Evolutionary conservation across 2,888 invertebrate genomes (phyloP).

Genomic region (Lymantria monacha): DNA sequence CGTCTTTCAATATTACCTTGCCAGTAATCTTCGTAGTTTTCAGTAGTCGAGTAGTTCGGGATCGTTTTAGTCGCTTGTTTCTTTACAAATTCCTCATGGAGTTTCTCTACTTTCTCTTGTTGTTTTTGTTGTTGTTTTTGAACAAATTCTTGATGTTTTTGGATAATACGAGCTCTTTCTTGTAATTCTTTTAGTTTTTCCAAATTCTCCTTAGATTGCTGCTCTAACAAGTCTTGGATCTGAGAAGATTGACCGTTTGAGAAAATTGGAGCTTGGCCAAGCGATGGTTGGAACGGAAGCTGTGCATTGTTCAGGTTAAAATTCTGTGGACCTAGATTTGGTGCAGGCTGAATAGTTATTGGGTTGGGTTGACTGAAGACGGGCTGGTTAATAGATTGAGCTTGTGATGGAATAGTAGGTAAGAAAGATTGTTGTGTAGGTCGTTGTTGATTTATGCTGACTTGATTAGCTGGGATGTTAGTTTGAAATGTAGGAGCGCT

Average conservation of each 20-base stretch:
- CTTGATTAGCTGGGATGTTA: conserved; percentile 40
- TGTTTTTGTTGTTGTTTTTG: conserved; percentile 91
- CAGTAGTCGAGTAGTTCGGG: conserved; percentile 77
- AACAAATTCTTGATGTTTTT: conserved; percentile 89
- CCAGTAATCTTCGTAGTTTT: conserved; percentile 64
- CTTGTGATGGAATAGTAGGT: conserved; percentile 59
- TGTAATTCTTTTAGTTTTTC: conserved; percentile 86
- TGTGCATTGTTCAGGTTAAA: conserved; percentile 59
- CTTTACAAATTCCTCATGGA: conserved; percentile 86
- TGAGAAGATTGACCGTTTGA: conserved; percentile 77
- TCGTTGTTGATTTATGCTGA: conserved; percentile 64
- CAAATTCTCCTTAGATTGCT: conserved; percentile 83
- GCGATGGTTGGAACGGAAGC: conserved; percentile 61
- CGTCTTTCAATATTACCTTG: conserved; percentile 64
- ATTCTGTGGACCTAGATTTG: conserved; percentile 68
- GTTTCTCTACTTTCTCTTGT: conserved; percentile 87
- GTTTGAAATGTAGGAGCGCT: conserved; percentile 52
- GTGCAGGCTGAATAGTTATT: conserved; percentile 73
- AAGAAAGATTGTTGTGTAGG: conserved; percentile 67
- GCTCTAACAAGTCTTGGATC: conserved; percentile 81
- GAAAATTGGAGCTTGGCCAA: conserved; percentile 69
- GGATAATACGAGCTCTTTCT: conserved; percentile 87
- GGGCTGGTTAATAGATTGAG: conserved; percentile 54
- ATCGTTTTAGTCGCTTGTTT: conserved; percentile 86
- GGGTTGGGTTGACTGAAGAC: conserved; percentile 65